phyloP scores from a whole-genome alignment of 2,888 invertebrate species.

The Hecatera dysodea region DNA sequence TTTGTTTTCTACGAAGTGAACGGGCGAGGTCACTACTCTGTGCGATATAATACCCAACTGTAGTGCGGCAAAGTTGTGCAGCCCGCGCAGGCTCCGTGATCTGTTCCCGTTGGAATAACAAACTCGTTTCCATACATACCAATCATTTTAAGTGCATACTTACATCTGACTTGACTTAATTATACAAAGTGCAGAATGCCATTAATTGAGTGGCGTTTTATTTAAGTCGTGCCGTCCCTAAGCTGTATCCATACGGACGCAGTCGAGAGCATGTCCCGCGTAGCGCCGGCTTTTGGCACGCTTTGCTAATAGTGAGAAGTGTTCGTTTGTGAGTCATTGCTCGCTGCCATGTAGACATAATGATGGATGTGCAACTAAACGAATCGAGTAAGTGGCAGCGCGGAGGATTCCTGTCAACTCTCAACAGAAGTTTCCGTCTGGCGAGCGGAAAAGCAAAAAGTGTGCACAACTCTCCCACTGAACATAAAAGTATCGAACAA shows the following conservation, averaged over 20 bases:
- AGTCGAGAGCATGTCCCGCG: conserved; percentile 65
- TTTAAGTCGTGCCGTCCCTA: conserved; percentile 43
- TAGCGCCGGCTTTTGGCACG: conserved; percentile 81
- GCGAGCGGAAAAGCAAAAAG: conserved; percentile 80
- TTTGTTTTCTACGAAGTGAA: conserved; percentile 76
- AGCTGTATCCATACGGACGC: conserved; percentile 63
- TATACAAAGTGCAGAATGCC: conserved; percentile 59
- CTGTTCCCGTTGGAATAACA: conserved; percentile 76
- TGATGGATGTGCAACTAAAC: conserved; percentile 85
- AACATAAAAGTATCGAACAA: conserved; percentile 78
- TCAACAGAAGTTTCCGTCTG: conserved; percentile 88
- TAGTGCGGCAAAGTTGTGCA: conserved; percentile 69
- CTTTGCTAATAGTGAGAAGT: conserved; percentile 78
- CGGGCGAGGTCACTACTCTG: conserved; percentile 79
- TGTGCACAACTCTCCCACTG: conserved; percentile 75
- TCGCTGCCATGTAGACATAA: conserved; percentile 84
- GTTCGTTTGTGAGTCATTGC: conserved; percentile 83
- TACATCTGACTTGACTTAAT: conserved; percentile 57
- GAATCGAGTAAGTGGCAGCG: conserved; percentile 87
- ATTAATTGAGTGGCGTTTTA: conserved; percentile 65
- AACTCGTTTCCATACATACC: conserved; percentile 71
- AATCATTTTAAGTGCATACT: conserved; percentile 66
- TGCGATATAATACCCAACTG: conserved; percentile 59
- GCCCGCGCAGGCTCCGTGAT: conserved; percentile 79
- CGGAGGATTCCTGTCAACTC: conserved; percentile 86